phyloP scores from a whole-genome alignment of 2,888 invertebrate genomes.

The Chydorus sphaericus region DNA sequence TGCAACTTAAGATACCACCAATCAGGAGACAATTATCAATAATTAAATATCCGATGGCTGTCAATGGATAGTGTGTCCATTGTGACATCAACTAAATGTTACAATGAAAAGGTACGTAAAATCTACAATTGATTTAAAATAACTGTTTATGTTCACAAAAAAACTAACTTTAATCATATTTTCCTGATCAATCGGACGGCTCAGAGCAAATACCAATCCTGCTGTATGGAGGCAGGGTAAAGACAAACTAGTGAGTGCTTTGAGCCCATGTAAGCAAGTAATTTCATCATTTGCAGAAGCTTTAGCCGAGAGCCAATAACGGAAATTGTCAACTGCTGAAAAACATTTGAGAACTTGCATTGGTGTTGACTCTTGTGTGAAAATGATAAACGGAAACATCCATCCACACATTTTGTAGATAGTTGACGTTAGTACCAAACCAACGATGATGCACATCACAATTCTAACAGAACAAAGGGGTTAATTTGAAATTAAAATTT shows the following conservation, averaged over 20 bases:
- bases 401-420: too few relatives aligned
- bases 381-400: too few relatives aligned
- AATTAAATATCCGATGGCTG: slow-evolving; percentile 68
- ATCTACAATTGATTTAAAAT: too few relatives aligned
- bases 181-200: neutral
- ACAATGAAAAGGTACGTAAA: too few relatives aligned
- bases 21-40: slow-evolving; percentile 78
- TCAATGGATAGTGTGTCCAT: slow-evolving; percentile 22
- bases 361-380: too few relatives aligned
- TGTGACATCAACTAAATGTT: neutral
- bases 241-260: neutral
- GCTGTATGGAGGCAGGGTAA: neutral
- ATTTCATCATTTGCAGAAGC: neutral
- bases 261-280: neutral
- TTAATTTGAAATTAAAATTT: too few relatives aligned
- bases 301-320: neutral
- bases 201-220: neutral
- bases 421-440: too few relatives aligned
- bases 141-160: too few relatives aligned
- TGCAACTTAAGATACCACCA: slow-evolving; percentile 25
- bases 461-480: too few relatives aligned
- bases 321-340: neutral
- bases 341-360: neutral
- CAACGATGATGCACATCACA: too few relatives aligned
- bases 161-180: neutral